Evolutionary conservation across 2,797 vertebrate species (phyloP).

Genomic region (Tympanoctomys barrerae): DNA sequence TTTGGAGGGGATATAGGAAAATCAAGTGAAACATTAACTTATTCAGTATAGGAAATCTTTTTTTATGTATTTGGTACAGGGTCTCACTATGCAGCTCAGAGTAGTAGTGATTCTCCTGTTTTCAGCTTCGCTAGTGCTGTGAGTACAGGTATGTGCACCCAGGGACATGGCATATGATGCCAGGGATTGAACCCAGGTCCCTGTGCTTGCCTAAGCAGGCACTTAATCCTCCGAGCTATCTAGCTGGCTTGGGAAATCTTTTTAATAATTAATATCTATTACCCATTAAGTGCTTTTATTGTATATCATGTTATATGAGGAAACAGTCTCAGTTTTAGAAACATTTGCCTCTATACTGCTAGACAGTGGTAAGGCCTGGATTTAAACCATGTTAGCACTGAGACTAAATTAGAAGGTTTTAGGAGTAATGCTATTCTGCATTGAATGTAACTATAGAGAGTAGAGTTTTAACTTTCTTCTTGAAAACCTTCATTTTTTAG

Average conservation of each 20-base stretch:
- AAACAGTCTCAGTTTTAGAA: neutral
- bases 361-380: neutral
- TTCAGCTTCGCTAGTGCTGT: no score
- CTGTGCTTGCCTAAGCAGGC: no score
- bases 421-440: neutral
- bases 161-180: no score
- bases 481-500: slow-evolving; percentile 13
- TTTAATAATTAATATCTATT: neutral
- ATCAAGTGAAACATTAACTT: neutral
- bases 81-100: no score
- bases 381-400: neutral
- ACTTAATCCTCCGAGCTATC: no score
- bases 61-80: neutral
- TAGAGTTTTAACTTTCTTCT: neutral
- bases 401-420: neutral
- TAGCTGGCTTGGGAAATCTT: neutral
- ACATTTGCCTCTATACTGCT: neutral
- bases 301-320: neutral
- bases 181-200: no score
- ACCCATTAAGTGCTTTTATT: neutral
- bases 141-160: no score
- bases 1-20: neutral
- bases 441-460: neutral
- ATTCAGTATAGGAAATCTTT: neutral
- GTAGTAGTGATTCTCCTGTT: no score